These are phyloP conservation scores for Drosophila subpulchrella DNA, from an alignment of 1,140 invertebrate species.

Conservation along the genomic window DNA sequence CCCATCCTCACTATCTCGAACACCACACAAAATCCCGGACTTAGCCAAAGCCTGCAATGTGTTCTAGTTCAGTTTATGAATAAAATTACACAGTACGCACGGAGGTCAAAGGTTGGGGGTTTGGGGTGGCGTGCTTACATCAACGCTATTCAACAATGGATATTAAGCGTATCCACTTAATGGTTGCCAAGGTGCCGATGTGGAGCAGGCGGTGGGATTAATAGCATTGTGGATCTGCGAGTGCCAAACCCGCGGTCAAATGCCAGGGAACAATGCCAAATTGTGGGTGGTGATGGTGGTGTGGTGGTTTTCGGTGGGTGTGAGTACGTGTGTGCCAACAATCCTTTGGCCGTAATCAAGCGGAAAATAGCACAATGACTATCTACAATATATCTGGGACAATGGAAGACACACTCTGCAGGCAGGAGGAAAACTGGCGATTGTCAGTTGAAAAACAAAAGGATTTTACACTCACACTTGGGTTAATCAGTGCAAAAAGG, in stretches of 20 bases:
- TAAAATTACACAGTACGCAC: constrained; percentile 68
- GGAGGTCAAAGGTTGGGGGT: constrained; percentile 1
- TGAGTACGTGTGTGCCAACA: constrained; percentile 61
- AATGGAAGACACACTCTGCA: constrained; percentile 51
- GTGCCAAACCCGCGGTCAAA: constrained; percentile 80
- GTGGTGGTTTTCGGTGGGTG: constrained; percentile 10
- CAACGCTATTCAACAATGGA: constrained; percentile 64
- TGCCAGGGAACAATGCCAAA: constrained; percentile 61
- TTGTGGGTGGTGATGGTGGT: background rate
- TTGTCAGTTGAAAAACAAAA: constrained; percentile 74
- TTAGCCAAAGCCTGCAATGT: constrained; percentile 47
- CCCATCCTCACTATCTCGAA: constrained; percentile 12
- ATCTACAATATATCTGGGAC: constrained; percentile 80
- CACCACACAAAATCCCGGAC: constrained; percentile 9
- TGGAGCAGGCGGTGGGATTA: constrained; percentile 40
- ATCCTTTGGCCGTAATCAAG: constrained; percentile 79
- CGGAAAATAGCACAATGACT: constrained; percentile 83
- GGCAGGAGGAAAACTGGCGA: constrained; percentile 54
- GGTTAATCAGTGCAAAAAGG: constrained; percentile 60
- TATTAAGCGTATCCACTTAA: constrained; percentile 83
- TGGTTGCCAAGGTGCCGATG: constrained; percentile 70
- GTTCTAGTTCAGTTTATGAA: constrained; percentile 76
- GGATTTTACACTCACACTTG: constrained; percentile 46
- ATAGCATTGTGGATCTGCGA: constrained; percentile 34
- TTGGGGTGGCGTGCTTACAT: constrained; percentile 51